Evolutionary conservation across 2,113 vertebrate species (phyloP).

Genomic region (Crotophaga sulcirostris): DNA sequence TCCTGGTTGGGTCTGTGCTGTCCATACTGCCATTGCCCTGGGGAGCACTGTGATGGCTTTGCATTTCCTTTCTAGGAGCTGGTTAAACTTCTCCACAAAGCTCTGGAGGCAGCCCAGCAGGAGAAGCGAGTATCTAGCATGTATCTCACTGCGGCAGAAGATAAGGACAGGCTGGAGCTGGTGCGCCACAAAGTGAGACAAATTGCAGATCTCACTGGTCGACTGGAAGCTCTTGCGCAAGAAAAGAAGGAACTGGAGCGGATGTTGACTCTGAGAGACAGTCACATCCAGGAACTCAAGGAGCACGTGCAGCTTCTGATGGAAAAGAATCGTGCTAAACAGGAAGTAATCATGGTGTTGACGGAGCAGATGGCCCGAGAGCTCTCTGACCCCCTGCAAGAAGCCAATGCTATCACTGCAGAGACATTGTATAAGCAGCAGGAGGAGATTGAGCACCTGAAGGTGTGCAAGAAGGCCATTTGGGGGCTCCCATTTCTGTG

Average conservation of each 20-base stretch:
- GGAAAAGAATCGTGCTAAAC: constrained; percentile 89
- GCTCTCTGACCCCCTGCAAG: background rate
- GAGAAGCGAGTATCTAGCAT: constrained; percentile 86
- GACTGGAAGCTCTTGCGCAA: constrained; percentile 72
- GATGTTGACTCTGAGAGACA: constrained; percentile 71
- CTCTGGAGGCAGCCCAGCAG: constrained; percentile 88
- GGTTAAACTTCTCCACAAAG: constrained; percentile 90
- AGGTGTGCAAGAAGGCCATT: constrained; percentile 72
- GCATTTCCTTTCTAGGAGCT: constrained; percentile 79
- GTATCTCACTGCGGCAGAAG: constrained; percentile 79
- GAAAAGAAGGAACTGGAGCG: constrained; percentile 74
- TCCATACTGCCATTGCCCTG: background rate
- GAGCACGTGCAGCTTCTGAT: constrained; percentile 76
- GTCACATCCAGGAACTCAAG: constrained; percentile 79
- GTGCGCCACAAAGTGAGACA: constrained; percentile 88
- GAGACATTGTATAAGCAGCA: constrained; percentile 74
- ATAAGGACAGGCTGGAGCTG: constrained; percentile 87
- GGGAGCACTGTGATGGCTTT: background rate
- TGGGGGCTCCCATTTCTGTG: background rate
- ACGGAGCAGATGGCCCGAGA: constrained; percentile 80
- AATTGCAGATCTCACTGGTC: constrained; percentile 73
- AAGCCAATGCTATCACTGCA: constrained; percentile 6
- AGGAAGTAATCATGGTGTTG: constrained; percentile 89
- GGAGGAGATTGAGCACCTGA: constrained; percentile 83
- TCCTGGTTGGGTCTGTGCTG: background rate